These are phyloP conservation scores for Ectropis grisescens DNA, from an alignment of 1,140 invertebrate species.

Conservation along the genomic window DNA sequence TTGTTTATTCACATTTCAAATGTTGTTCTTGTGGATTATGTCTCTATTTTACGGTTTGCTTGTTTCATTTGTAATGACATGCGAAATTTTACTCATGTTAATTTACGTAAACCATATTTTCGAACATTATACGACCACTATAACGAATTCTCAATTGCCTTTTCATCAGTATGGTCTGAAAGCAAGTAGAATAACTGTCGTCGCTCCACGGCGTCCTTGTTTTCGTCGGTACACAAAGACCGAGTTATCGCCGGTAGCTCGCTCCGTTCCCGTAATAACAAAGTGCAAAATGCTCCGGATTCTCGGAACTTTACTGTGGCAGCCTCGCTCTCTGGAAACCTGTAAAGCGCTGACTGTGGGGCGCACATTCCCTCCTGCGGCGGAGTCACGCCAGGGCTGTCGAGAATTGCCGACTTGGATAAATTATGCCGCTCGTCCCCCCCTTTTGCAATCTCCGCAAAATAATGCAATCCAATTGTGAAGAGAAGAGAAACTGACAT, in stretches of 20 bases:
- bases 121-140: too few relatives aligned
- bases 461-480: slow-evolving; percentile 50
- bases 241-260: slow-evolving; percentile 36
- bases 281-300: slow-evolving; percentile 57
- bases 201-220: slow-evolving; percentile 19
- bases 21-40: too few relatives aligned
- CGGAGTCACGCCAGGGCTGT: slow-evolving; percentile 43
- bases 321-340: slow-evolving; percentile 38
- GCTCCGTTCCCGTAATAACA: slow-evolving; percentile 39
- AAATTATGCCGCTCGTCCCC: slow-evolving; percentile 53
- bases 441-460: slow-evolving; percentile 46
- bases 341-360: slow-evolving; percentile 47
- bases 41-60: too few relatives aligned
- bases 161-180: too few relatives aligned
- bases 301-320: slow-evolving; percentile 50
- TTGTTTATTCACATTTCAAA: too few relatives aligned
- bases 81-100: too few relatives aligned
- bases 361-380: slow-evolving; percentile 35
- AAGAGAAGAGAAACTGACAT: slow-evolving; percentile 20
- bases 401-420: slow-evolving; percentile 48
- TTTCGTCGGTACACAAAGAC: slow-evolving; percentile 38
- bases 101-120: too few relatives aligned
- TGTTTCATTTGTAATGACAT: too few relatives aligned
- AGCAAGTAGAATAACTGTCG: too few relatives aligned
- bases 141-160: too few relatives aligned